A percentile compares a stretch with the other conserved stretches of the same genome.
These are phyloP conservation scores for Slavum lentiscoides DNA, from an alignment of 2,888 invertebrate species.

Conservation along the genomic window DNA sequence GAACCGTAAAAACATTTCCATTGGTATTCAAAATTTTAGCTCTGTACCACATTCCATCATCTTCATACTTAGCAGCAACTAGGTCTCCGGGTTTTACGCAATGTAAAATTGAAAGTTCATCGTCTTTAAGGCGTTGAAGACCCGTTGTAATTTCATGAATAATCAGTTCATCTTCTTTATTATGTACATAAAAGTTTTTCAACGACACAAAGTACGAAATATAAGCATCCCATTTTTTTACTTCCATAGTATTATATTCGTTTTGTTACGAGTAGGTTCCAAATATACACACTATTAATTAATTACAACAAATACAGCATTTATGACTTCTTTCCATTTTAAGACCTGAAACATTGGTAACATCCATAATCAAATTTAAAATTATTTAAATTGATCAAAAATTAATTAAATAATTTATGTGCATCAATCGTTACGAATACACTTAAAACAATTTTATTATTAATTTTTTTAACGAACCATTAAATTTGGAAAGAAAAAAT, in stretches of 20 bases:
- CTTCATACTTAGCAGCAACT: slow-evolving; percentile 70
- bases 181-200: slow-evolving; percentile 74
- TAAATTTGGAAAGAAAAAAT: no score
- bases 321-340: not conserved
- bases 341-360: not conserved
- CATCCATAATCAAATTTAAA: not conserved
- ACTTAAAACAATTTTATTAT: no score
- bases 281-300: not conserved
- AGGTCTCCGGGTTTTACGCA: slow-evolving; percentile 67
- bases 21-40: slow-evolving; percentile 67
- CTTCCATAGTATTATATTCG: not conserved
- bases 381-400: not conserved
- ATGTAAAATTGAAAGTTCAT: slow-evolving; percentile 57
- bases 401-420: not conserved
- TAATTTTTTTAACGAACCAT: no score
- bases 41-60: slow-evolving; percentile 71
- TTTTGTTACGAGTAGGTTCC: not conserved
- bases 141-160: slow-evolving; percentile 68
- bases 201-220: slow-evolving; percentile 63
- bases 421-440: no score
- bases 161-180: slow-evolving; percentile 65
- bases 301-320: not conserved
- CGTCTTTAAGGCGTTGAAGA: slow-evolving; percentile 62
- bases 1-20: slow-evolving; percentile 65
- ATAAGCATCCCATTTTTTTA: not conserved